Percentiles rank a stretch among this genome's conserved stretches.
Evolutionary conservation across 2,888 invertebrate genomes (phyloP).

Genomic region (Julus scanicus): DNA sequence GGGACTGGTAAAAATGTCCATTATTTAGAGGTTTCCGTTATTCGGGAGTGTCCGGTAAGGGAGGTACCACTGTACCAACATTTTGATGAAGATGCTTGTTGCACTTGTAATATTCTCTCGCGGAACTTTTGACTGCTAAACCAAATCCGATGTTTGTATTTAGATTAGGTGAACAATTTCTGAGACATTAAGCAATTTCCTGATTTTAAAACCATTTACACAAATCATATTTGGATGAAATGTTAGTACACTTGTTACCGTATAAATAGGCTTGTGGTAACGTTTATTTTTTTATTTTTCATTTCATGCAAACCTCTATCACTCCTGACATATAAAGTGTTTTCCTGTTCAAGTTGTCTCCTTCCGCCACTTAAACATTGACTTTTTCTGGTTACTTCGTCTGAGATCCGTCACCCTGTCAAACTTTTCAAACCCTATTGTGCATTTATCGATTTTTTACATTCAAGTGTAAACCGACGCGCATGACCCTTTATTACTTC

Average conservation of each 20-base stretch:
- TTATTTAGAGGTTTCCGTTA: too few relatives aligned
- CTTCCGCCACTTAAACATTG: conserved; percentile 39
- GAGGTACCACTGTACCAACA: too few relatives aligned
- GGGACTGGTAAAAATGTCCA: too few relatives aligned
- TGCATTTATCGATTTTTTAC: conserved; percentile 42
- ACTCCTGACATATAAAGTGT: not conserved
- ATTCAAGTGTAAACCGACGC: conserved; percentile 29
- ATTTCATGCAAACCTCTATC: not conserved
- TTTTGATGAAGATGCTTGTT: too few relatives aligned
- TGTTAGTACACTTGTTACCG: not conserved
- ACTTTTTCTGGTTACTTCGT: conserved; percentile 31
- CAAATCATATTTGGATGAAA: not conserved
- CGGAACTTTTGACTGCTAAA: too few relatives aligned
- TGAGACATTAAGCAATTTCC: too few relatives aligned
- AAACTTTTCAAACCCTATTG: conserved; percentile 34
- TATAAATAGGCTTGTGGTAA: not conserved
- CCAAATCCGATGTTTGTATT: too few relatives aligned
- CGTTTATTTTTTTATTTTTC: not conserved
- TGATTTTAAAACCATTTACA: too few relatives aligned
- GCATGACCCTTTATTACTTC: conserved; percentile 43
- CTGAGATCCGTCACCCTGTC: conserved; percentile 9
- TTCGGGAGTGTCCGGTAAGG: too few relatives aligned
- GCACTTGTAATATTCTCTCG: too few relatives aligned
- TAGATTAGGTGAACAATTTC: too few relatives aligned
- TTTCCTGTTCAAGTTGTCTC: conserved; percentile 36